A percentile compares a stretch with the other conserved stretches of the same genome.
phyloP scores from a whole-genome alignment of 2,113 vertebrate species.

The Callaeas wilsoni region DNA sequence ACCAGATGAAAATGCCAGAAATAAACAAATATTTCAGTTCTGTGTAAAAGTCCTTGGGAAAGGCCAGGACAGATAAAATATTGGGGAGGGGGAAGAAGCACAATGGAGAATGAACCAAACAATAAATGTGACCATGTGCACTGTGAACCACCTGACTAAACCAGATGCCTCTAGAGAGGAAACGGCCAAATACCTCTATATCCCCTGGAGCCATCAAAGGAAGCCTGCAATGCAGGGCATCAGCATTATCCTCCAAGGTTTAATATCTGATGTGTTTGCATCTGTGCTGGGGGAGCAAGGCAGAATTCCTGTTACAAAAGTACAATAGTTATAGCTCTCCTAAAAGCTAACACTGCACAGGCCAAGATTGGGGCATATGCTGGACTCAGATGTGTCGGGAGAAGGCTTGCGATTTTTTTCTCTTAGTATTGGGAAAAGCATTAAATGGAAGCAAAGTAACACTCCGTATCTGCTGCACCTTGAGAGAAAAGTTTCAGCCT shows the following conservation, averaged over 20 bases:
- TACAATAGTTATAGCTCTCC: constrained; percentile 21
- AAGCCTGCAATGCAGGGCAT: constrained; percentile 69
- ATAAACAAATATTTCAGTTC: constrained; percentile 48
- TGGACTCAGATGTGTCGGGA: neutral
- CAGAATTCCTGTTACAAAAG: constrained; percentile 53
- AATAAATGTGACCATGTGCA: constrained; percentile 55
- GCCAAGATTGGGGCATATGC: neutral
- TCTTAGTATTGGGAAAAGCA: constrained; percentile 1
- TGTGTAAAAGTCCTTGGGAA: constrained; percentile 53
- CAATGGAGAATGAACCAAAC: constrained; percentile 12
- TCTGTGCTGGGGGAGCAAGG: constrained; percentile 50
- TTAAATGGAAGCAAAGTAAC: constrained; percentile 14
- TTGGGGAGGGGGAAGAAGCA: neutral
- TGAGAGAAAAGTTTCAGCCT: neutral
- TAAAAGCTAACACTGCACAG: neutral
- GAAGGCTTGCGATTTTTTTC: neutral
- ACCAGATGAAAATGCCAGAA: constrained; percentile 66
- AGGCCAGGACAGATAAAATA: constrained; percentile 29
- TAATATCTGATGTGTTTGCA: constrained; percentile 67
- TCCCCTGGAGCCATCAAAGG: constrained; percentile 71
- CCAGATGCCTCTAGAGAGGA: constrained; percentile 67
- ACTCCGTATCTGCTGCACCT: neutral
- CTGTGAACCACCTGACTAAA: constrained; percentile 65
- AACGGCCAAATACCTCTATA: constrained; percentile 66
- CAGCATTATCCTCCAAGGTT: constrained; percentile 56